Base-by-base conservation (phyloP, 2,888 invertebrate genomes). In the Cremastobaeus sp. region DNA sequence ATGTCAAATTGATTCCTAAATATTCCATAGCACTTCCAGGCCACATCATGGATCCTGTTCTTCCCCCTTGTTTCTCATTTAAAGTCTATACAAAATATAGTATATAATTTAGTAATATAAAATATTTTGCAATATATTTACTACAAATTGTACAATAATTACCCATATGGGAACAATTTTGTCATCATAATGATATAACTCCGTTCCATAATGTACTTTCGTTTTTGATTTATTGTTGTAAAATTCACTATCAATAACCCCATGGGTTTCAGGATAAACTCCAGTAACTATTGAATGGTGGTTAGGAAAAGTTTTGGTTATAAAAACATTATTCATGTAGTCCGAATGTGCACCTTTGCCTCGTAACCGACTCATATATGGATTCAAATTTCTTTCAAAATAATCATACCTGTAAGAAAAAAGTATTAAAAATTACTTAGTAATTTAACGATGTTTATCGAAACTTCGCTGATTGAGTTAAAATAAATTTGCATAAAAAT, bases 301-400 rank as follows among this genome's bases (percentile, higher is more conserved):
- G 87, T 94, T 94, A 0, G 93, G 92, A 81, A 92, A 92, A 0
- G 94, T 94, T 87, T 92, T 92, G 0, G 94, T 93, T 0, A 91
- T 90, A 82, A 92, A 93, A 34, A 91, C 89, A 80, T 91, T 92
- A 41, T 88, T 86, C 88, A 93, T 89, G 78, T 90, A 90, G 66
- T 90, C 90, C 0, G 91, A 88, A 74, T 89, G 88, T 2, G 91
- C 90, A 3, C 93, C 92, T 62, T 89, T 82, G 9, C 85, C 80
- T 34, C 89, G 89, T 35, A 94, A 80, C 55, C 86, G 84, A 39
- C 90, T 88, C 87, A 94, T 89, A 77, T 89, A 89, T 0, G 92
- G 91, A 1, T 92, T 91, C 0, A 89, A 77, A 78, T 89, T 89
- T 76, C 90, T 89, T 1, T 90, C 81, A 59, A 93, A 89, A 81